These are phyloP conservation scores for Agrypnus murinus DNA, from an alignment of 2,888 invertebrate genomes.

Conservation along the genomic window DNA sequence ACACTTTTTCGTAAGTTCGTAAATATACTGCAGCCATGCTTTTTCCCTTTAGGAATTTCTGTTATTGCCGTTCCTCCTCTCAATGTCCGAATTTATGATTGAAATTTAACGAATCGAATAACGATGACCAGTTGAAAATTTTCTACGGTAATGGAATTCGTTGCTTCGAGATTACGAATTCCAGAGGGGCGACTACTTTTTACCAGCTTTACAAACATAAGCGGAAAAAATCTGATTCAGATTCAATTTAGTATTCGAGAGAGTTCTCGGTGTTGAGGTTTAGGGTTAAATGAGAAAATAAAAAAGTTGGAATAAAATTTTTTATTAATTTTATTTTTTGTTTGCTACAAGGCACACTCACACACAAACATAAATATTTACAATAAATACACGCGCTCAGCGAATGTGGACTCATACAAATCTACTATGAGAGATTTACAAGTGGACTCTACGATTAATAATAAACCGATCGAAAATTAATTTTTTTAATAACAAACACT, in stretches of 20 bases:
- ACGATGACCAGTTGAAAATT: constrained; percentile 61
- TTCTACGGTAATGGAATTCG: constrained; percentile 65
- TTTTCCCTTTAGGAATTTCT: constrained; percentile 30
- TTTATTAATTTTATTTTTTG: constrained; percentile 71
- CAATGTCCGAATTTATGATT: constrained; percentile 57
- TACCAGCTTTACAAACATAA: constrained; percentile 37
- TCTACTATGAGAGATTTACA: constrained; percentile 47
- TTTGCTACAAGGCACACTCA: constrained; percentile 83
- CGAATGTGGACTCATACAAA: constrained; percentile 47
- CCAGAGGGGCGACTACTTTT: constrained; percentile 59
- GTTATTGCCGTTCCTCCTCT: constrained; percentile 31
- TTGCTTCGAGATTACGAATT: constrained; percentile 66
- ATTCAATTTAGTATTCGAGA: constrained; percentile 19
- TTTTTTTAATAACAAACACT: no score
- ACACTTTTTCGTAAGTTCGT: constrained; percentile 8
- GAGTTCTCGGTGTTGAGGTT: constrained; percentile 15
- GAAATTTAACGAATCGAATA: constrained; percentile 63
- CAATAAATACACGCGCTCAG: constrained; percentile 70
- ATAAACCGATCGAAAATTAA: constrained; percentile 39
- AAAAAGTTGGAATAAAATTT: constrained; percentile 54
- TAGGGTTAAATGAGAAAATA: constrained; percentile 12
- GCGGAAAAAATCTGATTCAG: constrained; percentile 38
- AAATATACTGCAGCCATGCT: not conserved
- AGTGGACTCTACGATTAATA: constrained; percentile 39
- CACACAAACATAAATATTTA: constrained; percentile 73